Base-by-base conservation (phyloP, 2,113 vertebrate genomes). In the Cacatua alba region DNA sequence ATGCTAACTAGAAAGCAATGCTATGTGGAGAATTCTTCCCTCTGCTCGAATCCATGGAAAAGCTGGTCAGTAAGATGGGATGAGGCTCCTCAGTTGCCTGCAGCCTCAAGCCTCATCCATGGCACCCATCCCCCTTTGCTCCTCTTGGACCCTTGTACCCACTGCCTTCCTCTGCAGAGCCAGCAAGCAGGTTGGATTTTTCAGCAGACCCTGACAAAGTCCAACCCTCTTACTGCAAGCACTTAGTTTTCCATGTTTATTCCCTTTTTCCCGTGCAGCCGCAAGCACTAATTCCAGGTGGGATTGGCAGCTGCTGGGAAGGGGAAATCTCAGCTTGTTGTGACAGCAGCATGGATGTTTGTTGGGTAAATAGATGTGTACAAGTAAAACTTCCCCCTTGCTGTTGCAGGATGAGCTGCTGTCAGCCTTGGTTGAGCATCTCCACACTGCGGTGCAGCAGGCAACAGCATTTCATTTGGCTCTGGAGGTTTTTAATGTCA, bases 21-120 rank as follows among this genome's bases (percentile, higher is more conserved):
- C 33, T 67, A 10, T 0, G 28, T 14, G 41, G 44, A 33, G 28
- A 17, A 18, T 53, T 21, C 31, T 64, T 64, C 55, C 55, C 18
- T 41, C 35, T 13, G 17, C 79, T 59, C 0, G 0, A 37, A 26
- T 13, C 46, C 52, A 43, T 41, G 1, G 1, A 28, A 5, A 31
- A 76, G 35, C 37, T 0, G 5, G 15, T 3, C 0, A 0, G 26
- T 48, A 52, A 10, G 26, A 13, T 1, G 39, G 51, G 64, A 11
- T 17, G 11, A 21, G 12, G 65, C 9, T 23, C 37, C 48, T 26
- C n/a, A 53, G 31, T 5, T 18, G 21, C 72, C 17, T 2, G 3
- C 20, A 33, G 15, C 37, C 28, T 15, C 0, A 1, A 23, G 9
- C 44, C n/a, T 41, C 4, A 1, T 14, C 24, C 3, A 0, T 13